Evolutionary conservation across 2,888 invertebrate genomes (phyloP), one percentile per base, ranked within the genome.

Genomic region (Matsumyia berberina): DNA sequence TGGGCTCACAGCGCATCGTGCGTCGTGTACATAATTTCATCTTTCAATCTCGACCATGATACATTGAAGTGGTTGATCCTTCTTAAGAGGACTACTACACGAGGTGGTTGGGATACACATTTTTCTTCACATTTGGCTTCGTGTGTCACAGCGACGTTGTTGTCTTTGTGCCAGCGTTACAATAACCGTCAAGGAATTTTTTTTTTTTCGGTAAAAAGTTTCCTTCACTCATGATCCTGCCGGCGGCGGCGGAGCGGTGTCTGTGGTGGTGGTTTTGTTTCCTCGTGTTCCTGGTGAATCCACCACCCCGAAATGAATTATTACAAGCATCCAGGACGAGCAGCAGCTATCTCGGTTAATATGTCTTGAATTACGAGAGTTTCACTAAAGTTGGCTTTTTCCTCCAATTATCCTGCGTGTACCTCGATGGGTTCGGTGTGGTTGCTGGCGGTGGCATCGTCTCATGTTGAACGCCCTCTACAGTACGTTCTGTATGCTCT

Each of bases 321-420:
- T 83, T 60, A 58, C 46, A 46, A 46, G 29, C 51, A 66, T 39
- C 33, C 35, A 15, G 24, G 7, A 24, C 33, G 12, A 53, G 60
- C 33, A 72, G 19, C 33, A 60, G 70, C 46, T 31, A 33, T 49
- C 39, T 46, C 19, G 64, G 67, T 69, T 57, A 78, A 46, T 67
- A 51, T 58, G 62, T 73, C 79, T 83, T 85, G 83, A 85, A 85
- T 85, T 85, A 85, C 83, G 73, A 74, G 79, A 78, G 60, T 82
- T 82, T 72, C 12, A 67, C 82, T 53, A 74, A 85, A 83, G 67
- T 73, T 79, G 39, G 62, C 62, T 64, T 62, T 78, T 78, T 79
- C 67, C 62, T 78, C 79, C 78, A 79, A 83, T 85, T 79, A 79
- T 79, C 69, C 69, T 78, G 78, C 83, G 76, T 57, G 19, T 6